Base-by-base conservation (phyloP, 1,140 invertebrate species). In the Dendroctonus ponderosae region DNA sequence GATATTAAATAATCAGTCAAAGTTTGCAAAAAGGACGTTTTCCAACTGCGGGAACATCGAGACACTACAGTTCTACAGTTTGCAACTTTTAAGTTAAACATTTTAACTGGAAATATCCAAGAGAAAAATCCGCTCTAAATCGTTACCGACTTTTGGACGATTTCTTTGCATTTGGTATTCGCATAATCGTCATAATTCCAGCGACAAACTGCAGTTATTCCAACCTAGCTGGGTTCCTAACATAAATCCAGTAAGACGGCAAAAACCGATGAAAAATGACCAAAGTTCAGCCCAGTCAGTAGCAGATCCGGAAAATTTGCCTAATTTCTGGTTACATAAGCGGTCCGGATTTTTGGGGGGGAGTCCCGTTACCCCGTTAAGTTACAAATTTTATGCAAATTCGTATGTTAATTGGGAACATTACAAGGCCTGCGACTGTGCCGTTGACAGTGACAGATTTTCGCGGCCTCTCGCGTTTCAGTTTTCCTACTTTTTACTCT, bases 341-440 rank as follows among this genome's bases (percentile, higher is more conserved):
- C 42, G 42, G 14, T 42, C 37, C 2, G 57, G 57, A 57, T n/a
- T 12, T n/a, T 52, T 14, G 12, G 12, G 61, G 50, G 54, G 38
- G 62, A 63, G 42, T 46, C 41, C 15, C 39, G 40, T 44, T 54
- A 39, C 53, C 52, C 11, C 49, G 15, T 42, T 60, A 61, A 67
- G 65, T 67, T 61, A 60, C 65, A 67, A 67, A 67, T 67, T 67
- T 67, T 67, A 67, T 67, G 65, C 65, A 67, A 67, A 67, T 67
- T 11, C 65, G 65, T 67, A 67, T 67, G 65, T 67, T 67, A 67
- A 67, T 67, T 67, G 65, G 57, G 57, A 44, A 67, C 65, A 67
- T 67, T 67, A 67, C 65, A 67, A 61, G 57, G 42, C 9, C 41
- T 12, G 57, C 12, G 7, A 43, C 42, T 38, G 50, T 67, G 65